These are phyloP conservation scores for Petaurus breviceps DNA, from an alignment of 2,113 vertebrate species.

Conservation along the genomic window DNA sequence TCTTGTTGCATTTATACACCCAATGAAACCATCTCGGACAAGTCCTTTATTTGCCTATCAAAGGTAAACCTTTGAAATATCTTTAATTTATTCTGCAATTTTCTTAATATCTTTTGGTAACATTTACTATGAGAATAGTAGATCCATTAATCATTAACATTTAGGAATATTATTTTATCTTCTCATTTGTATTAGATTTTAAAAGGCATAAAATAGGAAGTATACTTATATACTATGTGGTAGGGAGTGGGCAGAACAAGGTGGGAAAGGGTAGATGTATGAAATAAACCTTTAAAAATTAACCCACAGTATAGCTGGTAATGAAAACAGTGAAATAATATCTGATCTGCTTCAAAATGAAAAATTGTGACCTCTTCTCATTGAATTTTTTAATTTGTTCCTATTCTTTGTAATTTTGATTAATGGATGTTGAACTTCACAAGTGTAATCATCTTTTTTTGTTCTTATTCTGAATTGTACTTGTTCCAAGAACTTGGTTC, in stretches of 20 bases:
- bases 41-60: neutral
- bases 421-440: neutral
- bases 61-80: neutral
- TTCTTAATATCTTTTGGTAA: neutral
- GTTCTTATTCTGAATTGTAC: neutral
- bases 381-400: neutral
- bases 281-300: neutral
- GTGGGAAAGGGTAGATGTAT: neutral
- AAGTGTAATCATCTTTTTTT: neutral
- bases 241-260: neutral
- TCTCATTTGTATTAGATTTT: neutral
- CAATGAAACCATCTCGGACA: neutral
- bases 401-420: neutral
- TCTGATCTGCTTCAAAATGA: neutral
- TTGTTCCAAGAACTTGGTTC: neutral
- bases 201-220: neutral
- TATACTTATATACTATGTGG: neutral
- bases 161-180: neutral
- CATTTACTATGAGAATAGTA: neutral
- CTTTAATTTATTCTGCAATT: neutral
- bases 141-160: neutral
- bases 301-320: neutral
- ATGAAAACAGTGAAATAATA: neutral
- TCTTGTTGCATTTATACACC: neutral
- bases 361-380: neutral